A percentile compares a stretch with the other conserved stretches of the same genome.
phyloP scores from a whole-genome alignment of 2,113 vertebrate species.

The Mus pahari region DNA sequence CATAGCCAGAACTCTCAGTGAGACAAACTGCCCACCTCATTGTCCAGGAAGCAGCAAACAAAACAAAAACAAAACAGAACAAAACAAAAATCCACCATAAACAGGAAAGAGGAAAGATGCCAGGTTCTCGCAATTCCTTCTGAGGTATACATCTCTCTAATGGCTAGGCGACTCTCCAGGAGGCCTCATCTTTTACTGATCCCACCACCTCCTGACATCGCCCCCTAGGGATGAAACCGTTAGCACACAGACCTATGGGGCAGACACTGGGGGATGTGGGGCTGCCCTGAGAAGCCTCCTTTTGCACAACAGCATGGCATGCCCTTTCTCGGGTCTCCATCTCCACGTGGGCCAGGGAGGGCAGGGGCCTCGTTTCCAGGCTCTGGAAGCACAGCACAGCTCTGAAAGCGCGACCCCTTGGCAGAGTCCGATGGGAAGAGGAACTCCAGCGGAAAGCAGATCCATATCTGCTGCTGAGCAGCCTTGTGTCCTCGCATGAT shows the following conservation, averaged over 20 bases:
- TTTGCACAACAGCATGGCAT: not conserved
- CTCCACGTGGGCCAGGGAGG: not conserved
- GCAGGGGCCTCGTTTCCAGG: constrained; percentile 57
- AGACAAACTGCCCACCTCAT: not conserved
- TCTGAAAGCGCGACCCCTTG: constrained; percentile 75
- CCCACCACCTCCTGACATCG: not conserved
- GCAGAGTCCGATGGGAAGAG: constrained; percentile 85
- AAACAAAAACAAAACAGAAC: not conserved
- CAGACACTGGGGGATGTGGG: not conserved
- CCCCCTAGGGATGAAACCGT: not conserved
- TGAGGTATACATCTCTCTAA: not conserved
- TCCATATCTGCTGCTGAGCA: constrained; percentile 84
- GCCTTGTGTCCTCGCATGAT: constrained; percentile 91
- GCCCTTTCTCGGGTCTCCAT: not conserved
- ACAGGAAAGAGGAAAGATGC: not conserved
- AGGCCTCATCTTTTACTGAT: not conserved
- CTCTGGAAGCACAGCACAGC: constrained; percentile 70
- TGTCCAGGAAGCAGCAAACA: not conserved
- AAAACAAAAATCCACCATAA: not conserved
- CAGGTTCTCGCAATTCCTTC: not conserved
- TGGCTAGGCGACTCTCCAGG: not conserved
- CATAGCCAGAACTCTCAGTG: not conserved
- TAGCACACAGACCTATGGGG: not conserved
- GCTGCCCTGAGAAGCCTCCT: not conserved
- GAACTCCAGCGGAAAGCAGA: constrained; percentile 90